Evolutionary conservation across 2,113 vertebrate species (phyloP).

Genomic region (Lophura nycthemera): DNA sequence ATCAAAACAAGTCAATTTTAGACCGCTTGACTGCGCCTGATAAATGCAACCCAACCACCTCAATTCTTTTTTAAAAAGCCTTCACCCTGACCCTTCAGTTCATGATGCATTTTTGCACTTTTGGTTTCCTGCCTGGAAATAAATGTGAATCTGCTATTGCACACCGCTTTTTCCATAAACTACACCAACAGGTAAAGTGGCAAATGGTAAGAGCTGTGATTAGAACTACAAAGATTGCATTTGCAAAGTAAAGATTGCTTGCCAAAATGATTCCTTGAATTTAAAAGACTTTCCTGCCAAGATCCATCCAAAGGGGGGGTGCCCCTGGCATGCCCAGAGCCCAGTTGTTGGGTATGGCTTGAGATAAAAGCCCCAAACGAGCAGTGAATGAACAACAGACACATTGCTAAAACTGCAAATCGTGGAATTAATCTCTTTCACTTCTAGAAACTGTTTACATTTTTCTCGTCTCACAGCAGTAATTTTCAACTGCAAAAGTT

Average conservation of each 20-base stretch:
- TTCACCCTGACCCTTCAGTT: conserved; percentile 27
- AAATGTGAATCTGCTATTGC: not conserved
- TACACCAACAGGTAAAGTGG: not conserved
- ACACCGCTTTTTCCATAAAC: not conserved
- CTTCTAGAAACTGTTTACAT: not conserved
- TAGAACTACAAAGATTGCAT: not conserved
- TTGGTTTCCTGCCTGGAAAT: conserved; percentile 53
- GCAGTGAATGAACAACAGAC: accelerated
- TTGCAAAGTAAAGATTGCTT: not conserved
- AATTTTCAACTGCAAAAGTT: not conserved
- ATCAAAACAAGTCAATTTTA: conserved; percentile 57
- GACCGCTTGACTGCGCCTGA: not conserved
- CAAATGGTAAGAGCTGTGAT: accelerated
- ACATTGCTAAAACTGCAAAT: not conserved
- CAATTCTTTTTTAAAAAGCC: not conserved
- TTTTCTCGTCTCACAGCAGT: not conserved
- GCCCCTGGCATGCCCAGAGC: not conserved
- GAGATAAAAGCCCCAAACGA: not conserved
- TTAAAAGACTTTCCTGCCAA: not conserved
- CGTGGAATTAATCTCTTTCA: not conserved
- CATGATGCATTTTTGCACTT: not conserved
- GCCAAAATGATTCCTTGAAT: not conserved
- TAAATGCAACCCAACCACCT: conserved; percentile 21
- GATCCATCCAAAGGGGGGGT: not conserved
- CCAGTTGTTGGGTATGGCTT: accelerated